Evolutionary conservation across 2,113 vertebrate species (phyloP).

Genomic region (Vidua chalybeata): DNA sequence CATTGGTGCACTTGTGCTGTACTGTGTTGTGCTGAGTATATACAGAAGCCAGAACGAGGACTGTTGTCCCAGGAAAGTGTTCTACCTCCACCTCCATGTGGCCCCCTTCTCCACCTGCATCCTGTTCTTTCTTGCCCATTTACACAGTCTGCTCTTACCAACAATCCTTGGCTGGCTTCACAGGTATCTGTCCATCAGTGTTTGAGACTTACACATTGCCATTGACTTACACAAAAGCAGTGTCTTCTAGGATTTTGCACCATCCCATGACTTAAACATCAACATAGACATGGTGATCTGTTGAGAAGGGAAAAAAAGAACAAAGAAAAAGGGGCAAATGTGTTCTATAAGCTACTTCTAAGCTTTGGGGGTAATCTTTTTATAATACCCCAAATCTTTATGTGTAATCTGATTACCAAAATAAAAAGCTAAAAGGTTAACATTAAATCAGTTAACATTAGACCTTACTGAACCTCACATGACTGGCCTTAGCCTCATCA

Average conservation of each 20-base stretch:
- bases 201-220: background rate
- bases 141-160: background rate
- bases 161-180: background rate
- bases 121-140: background rate
- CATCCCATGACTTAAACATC: background rate
- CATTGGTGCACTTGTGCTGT: background rate
- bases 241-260: background rate
- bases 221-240: too few species aligned
- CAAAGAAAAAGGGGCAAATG: background rate
- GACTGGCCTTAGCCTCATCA: background rate
- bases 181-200: background rate
- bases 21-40: background rate
- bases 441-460: background rate
- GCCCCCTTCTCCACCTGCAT: background rate
- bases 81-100: background rate
- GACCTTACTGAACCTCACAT: background rate
- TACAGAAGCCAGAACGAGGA: background rate
- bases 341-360: background rate
- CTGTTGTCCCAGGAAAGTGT: background rate
- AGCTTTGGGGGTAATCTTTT: background rate
- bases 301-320: background rate
- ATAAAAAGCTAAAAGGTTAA: background rate
- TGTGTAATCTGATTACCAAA: background rate
- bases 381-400: background rate
- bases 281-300: background rate